Evolutionary conservation across 2,113 vertebrate genomes (phyloP).

Genomic region (Notarius lentiginosus): DNA sequence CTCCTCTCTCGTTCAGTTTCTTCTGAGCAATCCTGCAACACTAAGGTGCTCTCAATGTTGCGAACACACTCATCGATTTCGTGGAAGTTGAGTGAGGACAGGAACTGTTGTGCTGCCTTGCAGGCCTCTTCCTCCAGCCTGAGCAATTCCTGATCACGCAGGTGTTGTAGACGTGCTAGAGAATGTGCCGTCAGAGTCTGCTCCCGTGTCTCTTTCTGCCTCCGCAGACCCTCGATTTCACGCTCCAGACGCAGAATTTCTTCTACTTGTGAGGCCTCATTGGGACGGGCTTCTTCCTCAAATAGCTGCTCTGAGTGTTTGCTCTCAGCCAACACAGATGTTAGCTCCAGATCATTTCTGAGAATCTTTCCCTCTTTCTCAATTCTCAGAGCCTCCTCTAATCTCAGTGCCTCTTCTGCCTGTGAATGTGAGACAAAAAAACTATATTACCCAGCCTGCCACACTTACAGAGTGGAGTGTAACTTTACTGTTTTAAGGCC

Average conservation of each 20-base stretch:
- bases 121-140: constrained; percentile 92
- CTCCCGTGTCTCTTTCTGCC: constrained; percentile 92
- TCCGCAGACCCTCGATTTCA: constrained; percentile 90
- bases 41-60: constrained; percentile 87
- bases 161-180: constrained; percentile 82
- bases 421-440: constrained; percentile 47
- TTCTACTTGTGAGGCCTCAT: constrained; percentile 89
- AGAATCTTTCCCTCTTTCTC: constrained; percentile 52
- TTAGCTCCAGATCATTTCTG: neutral
- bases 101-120: constrained; percentile 91
- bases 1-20: constrained; percentile 66
- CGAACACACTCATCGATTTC: constrained; percentile 96
- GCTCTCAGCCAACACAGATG: neutral
- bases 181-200: constrained; percentile 87
- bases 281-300: constrained; percentile 68
- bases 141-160: constrained; percentile 86
- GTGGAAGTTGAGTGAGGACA: constrained; percentile 92
- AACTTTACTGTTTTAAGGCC: neutral
- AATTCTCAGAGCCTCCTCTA: constrained; percentile 57
- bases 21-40: constrained; percentile 59
- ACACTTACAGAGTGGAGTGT: neutral
- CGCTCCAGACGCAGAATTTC: constrained; percentile 94
- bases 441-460: neutral
- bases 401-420: constrained; percentile 71
- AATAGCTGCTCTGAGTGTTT: constrained; percentile 58